A percentile compares a stretch with the other conserved stretches of the same genome.
These are phyloP conservation scores for Psophia crepitans DNA, from an alignment of 2,113 vertebrate species.

Conservation along the genomic window DNA sequence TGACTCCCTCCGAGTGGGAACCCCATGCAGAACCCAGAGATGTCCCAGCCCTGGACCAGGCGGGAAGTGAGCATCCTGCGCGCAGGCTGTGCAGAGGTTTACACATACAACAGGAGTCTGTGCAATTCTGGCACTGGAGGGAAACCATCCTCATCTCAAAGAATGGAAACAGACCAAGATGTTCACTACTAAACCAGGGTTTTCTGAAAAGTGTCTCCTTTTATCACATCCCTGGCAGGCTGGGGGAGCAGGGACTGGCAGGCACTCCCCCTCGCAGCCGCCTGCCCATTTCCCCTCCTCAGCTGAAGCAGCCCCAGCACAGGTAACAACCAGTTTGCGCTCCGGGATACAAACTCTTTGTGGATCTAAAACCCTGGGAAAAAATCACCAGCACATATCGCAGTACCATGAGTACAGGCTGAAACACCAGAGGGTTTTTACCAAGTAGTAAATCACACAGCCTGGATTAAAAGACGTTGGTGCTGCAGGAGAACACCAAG, in stretches of 20 bases:
- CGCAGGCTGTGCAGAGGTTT: accelerated
- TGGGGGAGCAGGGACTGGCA: accelerated
- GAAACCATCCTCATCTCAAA: background rate
- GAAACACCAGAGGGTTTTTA: background rate
- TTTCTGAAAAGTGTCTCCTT: background rate
- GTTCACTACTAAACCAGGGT: background rate
- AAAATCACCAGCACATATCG: background rate
- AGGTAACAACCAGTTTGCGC: background rate
- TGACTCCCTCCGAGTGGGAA: accelerated
- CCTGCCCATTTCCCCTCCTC: background rate
- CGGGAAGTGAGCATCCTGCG: background rate
- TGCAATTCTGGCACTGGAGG: background rate
- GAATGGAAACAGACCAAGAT: background rate
- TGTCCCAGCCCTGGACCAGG: background rate
- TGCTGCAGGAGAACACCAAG: background rate
- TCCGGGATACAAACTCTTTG: background rate
- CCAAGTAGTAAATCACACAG: background rate
- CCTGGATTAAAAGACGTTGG: background rate
- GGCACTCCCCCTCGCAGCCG: background rate
- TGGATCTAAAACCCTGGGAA: background rate
- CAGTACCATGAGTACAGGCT: background rate
- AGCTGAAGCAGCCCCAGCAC: background rate
- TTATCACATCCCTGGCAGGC: background rate
- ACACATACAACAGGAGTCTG: background rate
- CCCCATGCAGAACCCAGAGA: background rate